Conservation (phyloP, 2,113 vertebrate genomes). For the Ursus arctos region DNA sequence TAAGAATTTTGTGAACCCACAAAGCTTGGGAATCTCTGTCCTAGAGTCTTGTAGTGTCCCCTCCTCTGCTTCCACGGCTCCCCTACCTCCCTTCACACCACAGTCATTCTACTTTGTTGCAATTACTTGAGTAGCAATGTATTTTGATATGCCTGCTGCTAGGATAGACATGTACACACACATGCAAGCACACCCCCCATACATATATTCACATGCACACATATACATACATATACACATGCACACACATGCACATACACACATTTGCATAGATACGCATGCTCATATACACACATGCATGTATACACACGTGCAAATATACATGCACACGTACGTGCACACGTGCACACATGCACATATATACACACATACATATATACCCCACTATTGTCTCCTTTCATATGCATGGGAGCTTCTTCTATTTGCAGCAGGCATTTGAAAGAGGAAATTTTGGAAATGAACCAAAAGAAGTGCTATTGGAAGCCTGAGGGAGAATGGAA, state of each 20-base stretch:
- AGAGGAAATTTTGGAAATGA: background rate
- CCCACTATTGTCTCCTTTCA: background rate
- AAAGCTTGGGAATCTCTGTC: background rate
- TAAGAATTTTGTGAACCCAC: background rate
- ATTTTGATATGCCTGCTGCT: background rate
- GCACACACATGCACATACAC: background rate
- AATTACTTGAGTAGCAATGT: background rate
- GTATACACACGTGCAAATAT: background rate
- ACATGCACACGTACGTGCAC: background rate
- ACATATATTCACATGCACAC: background rate
- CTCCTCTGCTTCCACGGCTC: no score
- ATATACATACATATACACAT: rapidly evolving
- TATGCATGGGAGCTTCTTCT: background rate
- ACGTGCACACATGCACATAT: no score
- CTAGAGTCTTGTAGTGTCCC: background rate
- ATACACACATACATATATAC: background rate
- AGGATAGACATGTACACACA: background rate
- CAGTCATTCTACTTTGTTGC: background rate
- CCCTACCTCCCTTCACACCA: background rate
- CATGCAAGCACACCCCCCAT: no score
- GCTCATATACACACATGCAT: no score
- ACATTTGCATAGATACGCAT: no score
- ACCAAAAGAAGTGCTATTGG: background rate
- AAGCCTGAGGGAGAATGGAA: background rate
- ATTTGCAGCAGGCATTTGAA: background rate